Evolutionary conservation across 2,888 invertebrate genomes (phyloP).

Genomic region (Cistogaster globosa): DNA sequence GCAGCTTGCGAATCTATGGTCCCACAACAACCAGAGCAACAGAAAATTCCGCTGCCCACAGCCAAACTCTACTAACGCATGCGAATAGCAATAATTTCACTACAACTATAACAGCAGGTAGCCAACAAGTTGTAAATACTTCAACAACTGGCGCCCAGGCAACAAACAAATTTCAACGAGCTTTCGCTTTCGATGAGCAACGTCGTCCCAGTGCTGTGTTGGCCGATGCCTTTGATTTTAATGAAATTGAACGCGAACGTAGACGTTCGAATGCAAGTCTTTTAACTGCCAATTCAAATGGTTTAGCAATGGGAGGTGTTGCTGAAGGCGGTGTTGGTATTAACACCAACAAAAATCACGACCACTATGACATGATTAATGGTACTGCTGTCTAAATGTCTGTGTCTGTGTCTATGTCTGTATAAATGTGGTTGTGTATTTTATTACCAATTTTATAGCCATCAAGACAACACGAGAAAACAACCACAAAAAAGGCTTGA

Average conservation of each 20-base stretch:
- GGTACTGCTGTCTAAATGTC: constrained; percentile 80
- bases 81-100: constrained; percentile 65
- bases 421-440: background rate
- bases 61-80: constrained; percentile 64
- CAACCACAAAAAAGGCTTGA: constrained; percentile 5
- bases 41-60: constrained; percentile 39
- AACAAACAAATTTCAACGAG: constrained; percentile 78
- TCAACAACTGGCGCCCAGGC: constrained; percentile 56
- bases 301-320: background rate
- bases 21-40: constrained; percentile 54
- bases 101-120: constrained; percentile 54
- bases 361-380: constrained; percentile 80
- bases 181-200: constrained; percentile 80
- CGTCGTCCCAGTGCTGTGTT: constrained; percentile 75
- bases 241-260: constrained; percentile 82
- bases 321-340: constrained; percentile 18
- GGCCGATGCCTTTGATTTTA: constrained; percentile 81
- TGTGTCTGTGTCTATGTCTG: background rate
- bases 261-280: constrained; percentile 82
- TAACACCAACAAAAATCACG: constrained; percentile 67
- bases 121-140: constrained; percentile 59
- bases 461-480: constrained; percentile 22
- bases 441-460: constrained; percentile 20
- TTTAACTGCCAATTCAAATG: constrained; percentile 73
- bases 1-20: constrained; percentile 76